Evolutionary conservation across 2,888 invertebrate genomes (phyloP).

Genomic region (Ganaspis brasiliensis): DNA sequence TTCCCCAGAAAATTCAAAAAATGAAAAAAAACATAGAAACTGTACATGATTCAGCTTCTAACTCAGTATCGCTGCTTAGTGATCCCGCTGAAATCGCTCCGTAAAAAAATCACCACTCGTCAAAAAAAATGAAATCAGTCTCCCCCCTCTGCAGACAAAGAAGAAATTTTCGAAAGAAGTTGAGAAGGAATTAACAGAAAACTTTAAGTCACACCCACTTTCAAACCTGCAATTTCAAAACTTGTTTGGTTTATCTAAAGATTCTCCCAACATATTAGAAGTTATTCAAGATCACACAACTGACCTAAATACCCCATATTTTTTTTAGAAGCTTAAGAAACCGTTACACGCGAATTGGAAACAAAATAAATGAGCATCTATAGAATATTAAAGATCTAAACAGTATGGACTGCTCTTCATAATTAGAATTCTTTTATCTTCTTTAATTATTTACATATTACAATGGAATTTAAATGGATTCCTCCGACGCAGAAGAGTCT

Average conservation of each 20-base stretch:
- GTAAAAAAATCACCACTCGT: background rate
- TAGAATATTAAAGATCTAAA: too few relatives aligned
- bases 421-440: too few relatives aligned
- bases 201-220: background rate
- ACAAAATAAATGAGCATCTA: conserved; percentile 1
- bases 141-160: too few relatives aligned
- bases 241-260: background rate
- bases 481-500: conserved; percentile 44
- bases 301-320: conserved; percentile 10
- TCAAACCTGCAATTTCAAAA: background rate
- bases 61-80: background rate
- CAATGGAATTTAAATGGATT: conserved; percentile 52
- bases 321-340: conserved; percentile 32
- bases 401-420: too few relatives aligned
- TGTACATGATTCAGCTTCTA: background rate
- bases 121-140: conserved; percentile 51
- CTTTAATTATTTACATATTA: background rate
- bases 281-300: background rate
- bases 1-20: background rate
- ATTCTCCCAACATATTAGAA: background rate
- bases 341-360: conserved; percentile 1
- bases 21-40: background rate
- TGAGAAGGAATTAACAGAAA: background rate
- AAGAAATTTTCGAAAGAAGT: conserved; percentile 21
- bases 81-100: background rate